Base-by-base conservation (phyloP, 2,888 invertebrate genomes). In the Protonemura montana region DNA sequence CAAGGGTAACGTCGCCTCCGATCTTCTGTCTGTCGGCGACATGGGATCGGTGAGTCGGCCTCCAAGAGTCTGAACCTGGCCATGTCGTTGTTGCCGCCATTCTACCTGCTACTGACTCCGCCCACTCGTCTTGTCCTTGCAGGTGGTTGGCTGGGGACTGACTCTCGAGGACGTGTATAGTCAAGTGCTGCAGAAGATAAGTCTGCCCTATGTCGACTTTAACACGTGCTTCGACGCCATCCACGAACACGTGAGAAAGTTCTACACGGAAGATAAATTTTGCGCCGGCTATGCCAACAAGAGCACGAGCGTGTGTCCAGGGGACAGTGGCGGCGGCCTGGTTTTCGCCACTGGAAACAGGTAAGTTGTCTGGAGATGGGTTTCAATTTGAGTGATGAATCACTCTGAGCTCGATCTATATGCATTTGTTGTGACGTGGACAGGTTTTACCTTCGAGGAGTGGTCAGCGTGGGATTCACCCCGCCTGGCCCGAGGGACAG, bases 241-340 rank as follows among this genome's bases (percentile, higher is more conserved):
- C 76, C 2, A 5, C 76, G 76, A 76, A 5, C 7, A 25, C 26
- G n/a, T 13, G 2, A 5, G 16, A 13, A 25, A 25, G n/a, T 13
- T 76, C 5, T 21, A 25, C 21, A 76, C 76, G 5, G 26, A 76
- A 5, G 76, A 76, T 21, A 76, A 76, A 21, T 76, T 76, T 21
- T 76, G 76, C 16, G 76, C 76, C 3, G 76, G 76, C 21, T 2
- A 6, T 21, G 26, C 26, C 76, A 76, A 76, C 76, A 5, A 76
- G 76, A 76, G 26, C 76, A 5, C 7, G 7, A 76, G 76, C 26
- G 76, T 76, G 7, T 76, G 76, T 76, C 28, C 27, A 16, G 80
- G 80, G 16, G 80, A 80, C 28, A 26, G 26, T 16, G 80, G 80
- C 80, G 80, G 80, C 26, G 80, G 80, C 5, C 80, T 80, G 7